Percentiles rank a stretch among this genome's conserved stretches.
These are phyloP conservation scores for Ceratina australensis DNA, from an alignment of 1,140 invertebrate genomes.

Conservation along the genomic window DNA sequence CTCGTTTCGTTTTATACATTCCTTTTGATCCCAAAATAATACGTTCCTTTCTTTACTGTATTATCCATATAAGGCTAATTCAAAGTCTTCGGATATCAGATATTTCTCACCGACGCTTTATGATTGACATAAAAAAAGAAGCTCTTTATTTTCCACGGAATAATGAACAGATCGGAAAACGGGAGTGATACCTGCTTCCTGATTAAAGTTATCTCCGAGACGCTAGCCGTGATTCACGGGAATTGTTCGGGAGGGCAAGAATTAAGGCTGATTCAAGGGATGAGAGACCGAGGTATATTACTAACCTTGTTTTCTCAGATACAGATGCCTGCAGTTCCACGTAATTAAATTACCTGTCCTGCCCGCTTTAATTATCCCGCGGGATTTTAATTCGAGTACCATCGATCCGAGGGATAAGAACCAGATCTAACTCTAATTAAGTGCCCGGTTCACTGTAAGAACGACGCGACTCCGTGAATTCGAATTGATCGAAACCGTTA, in stretches of 20 bases:
- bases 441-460: neutral
- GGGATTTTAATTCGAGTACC: conserved; percentile 6
- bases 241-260: neutral
- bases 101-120: too few relatives aligned
- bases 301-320: neutral
- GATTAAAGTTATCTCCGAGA: neutral
- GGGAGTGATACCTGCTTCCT: neutral
- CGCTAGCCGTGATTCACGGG: neutral
- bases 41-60: conserved; percentile 3
- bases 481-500: too few relatives aligned
- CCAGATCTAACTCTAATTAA: neutral
- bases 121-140: too few relatives aligned
- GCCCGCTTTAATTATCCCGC: conserved; percentile 10
- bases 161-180: too few relatives aligned
- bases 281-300: neutral
- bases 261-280: neutral
- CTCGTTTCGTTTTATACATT: conserved; percentile 44
- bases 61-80: neutral
- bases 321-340: neutral
- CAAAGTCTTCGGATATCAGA: neutral
- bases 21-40: conserved; percentile 53
- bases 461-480: too few relatives aligned
- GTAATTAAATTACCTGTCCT: conserved; percentile 42
- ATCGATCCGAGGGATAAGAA: conserved; percentile 7
- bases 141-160: too few relatives aligned